Conservation (phyloP, 37 sponge, comb jelly and placozoan species). For the Spongilla lacustris region DNA sequence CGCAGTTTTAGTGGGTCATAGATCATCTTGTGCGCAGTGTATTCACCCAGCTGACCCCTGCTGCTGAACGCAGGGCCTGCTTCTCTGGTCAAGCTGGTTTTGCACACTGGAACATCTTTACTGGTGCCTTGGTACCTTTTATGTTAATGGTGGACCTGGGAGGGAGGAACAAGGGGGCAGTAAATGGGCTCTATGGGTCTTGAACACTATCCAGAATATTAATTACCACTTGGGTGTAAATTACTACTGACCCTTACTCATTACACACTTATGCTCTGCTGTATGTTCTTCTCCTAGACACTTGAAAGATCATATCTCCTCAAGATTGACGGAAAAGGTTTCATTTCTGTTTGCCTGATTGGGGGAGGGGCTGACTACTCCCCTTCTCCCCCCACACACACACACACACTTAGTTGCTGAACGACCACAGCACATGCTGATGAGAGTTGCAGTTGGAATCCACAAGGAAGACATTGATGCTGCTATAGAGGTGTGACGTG, state of each 20-base stretch:
- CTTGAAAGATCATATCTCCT: constrained; percentile 95
- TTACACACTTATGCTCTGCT: neutral
- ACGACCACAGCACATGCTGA: constrained; percentile 98
- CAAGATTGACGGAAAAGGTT: constrained; percentile 91
- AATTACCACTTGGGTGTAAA: neutral
- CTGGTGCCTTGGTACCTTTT: too few species aligned
- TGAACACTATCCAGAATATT: neutral
- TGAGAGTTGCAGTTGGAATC: constrained; percentile 97
- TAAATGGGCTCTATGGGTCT: neutral
- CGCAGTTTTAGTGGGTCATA: constrained; percentile 39
- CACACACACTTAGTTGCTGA: constrained; percentile 79
- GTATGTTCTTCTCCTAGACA: constrained; percentile 53
- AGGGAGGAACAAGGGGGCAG: neutral
- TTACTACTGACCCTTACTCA: neutral
- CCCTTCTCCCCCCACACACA: neutral
- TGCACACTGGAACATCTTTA: constrained; percentile 42
- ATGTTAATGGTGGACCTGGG: neutral
- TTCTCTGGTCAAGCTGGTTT: constrained; percentile 20
- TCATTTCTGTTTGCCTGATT: neutral
- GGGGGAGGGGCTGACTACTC: too few species aligned
- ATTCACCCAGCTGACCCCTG: constrained; percentile 10
- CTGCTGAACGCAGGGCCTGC: neutral
- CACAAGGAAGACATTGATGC: constrained; percentile 86
- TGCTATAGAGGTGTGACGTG: constrained; percentile 73
- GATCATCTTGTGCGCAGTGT: constrained; percentile 2